Evolutionary conservation across 2,113 vertebrate genomes (phyloP), one percentile per base, ranked within the genome.

Genomic region (Atractosteus spatula): DNA sequence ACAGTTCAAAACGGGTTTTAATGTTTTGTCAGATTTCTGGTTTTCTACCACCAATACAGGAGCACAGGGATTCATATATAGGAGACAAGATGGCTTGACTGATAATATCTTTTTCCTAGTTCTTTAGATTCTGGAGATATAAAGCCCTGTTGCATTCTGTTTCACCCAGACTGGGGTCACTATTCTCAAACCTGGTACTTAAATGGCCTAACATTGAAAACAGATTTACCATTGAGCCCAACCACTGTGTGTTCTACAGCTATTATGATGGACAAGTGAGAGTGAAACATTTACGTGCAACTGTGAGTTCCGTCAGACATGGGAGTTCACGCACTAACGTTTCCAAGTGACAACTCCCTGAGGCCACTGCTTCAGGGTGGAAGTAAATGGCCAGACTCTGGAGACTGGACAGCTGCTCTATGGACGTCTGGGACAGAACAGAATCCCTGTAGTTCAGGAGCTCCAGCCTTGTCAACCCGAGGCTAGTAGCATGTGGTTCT

Each of bases 281-380:
- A 41, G 8, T 56, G 59, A 62, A 14, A 66, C 45, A 79, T 81
- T 84, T 72, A 79, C 81, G 66, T 45, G 5, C 61, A 55, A 79
- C 66, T 12, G 70, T 77, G 3, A 86, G 74, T 57, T 84, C 80
- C 11, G 65, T 71, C 44, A 77, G 73, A 13, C 71, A 47, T 41
- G 64, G 73, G 14, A 86, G 77, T 41, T 54, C 80, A 71, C 76
- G 56, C 13, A 86, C 66, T 69, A 81, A 76, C 43, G 61, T 61
- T 43, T 73, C 70, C 47, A 85, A 71, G 56, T 69, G 67, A 67
- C 81, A 74, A 14, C 45, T 44, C 0, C 56, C 4, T n/a, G 51
- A 2, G 41, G 62, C 62, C 17, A n/a, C 14, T 59, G 8, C 42
- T 41, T 10, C 67, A 47, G 29, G 12, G 29, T 29, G 74, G 68